Evolutionary conservation across 2,888 invertebrate species (phyloP), one percentile per base, ranked within the genome.

Genomic region (Limnephilus rhombicus): DNA sequence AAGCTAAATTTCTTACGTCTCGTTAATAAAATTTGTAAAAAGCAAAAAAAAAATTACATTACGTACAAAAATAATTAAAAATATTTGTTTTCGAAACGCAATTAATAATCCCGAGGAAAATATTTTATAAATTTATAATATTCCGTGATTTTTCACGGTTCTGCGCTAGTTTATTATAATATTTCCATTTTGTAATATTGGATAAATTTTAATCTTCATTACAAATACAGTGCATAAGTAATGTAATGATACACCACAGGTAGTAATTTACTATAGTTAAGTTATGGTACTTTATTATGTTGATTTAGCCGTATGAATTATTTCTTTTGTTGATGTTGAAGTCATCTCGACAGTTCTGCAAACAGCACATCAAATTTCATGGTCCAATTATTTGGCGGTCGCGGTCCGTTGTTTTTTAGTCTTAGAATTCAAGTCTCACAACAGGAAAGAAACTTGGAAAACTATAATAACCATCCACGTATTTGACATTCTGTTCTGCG

Each of bases 341-440:
- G 68, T 68, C 68, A 68, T 68, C 68, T 68, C 68, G 68, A 68
- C 68, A 68, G 68, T 68, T 68, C 24, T 68, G 9, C 68, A 24
- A 68, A 24, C 68, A 68, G 68, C 68, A 68, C 68, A 68, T 68
- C 68, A 7, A 68, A 68, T 68, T 68, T 68, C 68, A 68, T n/a
- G 68, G 68, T 68, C 68, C 68, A 68, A 68, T 68, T 68, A 68
- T 68, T 68, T 68, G 68, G 68, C 68, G 68, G 68, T 68, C 68
- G 68, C 68, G 68, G 68, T 68, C 24, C 68, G 68, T 68, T 68
- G 24, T 68, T 68, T 68, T 68, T 68, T 68, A 68, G 24, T 68
- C 68, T 68, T 68, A 68, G 68, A 68, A 68, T n/a, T 68, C 24
- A 9, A 68, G 68, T 68, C 68, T 68, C 68, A 68, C 68, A 68